A percentile compares a stretch with the other conserved stretches of the same genome.
phyloP scores from a whole-genome alignment of 1,140 invertebrate genomes.

The Triops cancriformis region DNA sequence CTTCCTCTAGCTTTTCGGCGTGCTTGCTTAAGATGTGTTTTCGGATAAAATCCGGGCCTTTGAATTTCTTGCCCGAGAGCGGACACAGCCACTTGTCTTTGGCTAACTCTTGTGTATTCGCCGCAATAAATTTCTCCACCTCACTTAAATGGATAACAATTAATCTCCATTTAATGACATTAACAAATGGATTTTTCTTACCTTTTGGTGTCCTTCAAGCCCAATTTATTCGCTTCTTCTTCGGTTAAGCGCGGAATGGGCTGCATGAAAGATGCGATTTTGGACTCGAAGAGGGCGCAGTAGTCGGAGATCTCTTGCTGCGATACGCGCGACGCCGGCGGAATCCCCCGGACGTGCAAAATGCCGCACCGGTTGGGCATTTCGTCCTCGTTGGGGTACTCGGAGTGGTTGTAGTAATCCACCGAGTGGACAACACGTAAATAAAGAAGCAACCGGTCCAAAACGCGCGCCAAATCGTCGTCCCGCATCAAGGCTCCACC shows the following conservation, averaged over 20 bases:
- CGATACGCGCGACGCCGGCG: slow-evolving; percentile 68
- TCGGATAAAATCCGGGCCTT: slow-evolving; percentile 95
- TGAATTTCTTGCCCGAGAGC: slow-evolving; percentile 97
- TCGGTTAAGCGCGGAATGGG: slow-evolving; percentile 54
- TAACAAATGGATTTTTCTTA: slow-evolving; percentile 43
- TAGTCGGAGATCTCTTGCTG: slow-evolving; percentile 64
- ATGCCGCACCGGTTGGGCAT: slow-evolving; percentile 99
- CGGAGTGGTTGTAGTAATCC: slow-evolving; percentile 97
- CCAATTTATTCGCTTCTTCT: slow-evolving; percentile 76
- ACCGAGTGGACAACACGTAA: slow-evolving; percentile 95
- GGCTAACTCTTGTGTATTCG: slow-evolving; percentile 88
- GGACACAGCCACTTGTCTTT: slow-evolving; percentile 99
- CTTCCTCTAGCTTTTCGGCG: slow-evolving; percentile 90
- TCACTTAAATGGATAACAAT: slow-evolving; percentile 46
- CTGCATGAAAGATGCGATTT: slow-evolving; percentile 81
- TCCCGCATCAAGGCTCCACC: slow-evolving; percentile 64
- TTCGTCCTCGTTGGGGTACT: slow-evolving; percentile 98
- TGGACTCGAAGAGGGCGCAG: slow-evolving; percentile 68
- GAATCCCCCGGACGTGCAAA: slow-evolving; percentile 86
- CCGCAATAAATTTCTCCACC: slow-evolving; percentile 87
- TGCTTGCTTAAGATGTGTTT: slow-evolving; percentile 99
- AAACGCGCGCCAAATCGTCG: slow-evolving; percentile 51
- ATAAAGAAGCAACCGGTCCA: slow-evolving; percentile 82
- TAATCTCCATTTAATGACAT: no score
- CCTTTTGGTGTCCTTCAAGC: slow-evolving; percentile 73